Evolutionary conservation across 2,888 invertebrate genomes (phyloP).

Genomic region (Halictus quadricinctus): DNA sequence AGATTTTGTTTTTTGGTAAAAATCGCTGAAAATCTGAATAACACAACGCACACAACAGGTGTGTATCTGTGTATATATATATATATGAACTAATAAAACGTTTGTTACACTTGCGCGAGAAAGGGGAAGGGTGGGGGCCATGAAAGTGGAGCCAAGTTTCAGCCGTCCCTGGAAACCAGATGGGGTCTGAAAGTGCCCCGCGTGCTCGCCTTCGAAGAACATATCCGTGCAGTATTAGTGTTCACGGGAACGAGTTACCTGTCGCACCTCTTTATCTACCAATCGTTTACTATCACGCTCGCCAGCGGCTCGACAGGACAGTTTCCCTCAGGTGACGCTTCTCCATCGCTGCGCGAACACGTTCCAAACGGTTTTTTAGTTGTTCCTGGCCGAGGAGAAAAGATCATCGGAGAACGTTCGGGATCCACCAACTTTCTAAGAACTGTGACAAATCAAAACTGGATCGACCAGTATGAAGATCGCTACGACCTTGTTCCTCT

Average conservation of each 20-base stretch:
- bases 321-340: slow-evolving; percentile 2
- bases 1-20: background rate
- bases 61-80: background rate
- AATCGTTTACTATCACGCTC: slow-evolving; percentile 40
- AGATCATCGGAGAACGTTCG: slow-evolving; percentile 8
- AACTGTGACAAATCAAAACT: slow-evolving; percentile 46
- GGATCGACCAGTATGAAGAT: slow-evolving; percentile 76
- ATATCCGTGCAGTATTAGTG: slow-evolving; percentile 77
- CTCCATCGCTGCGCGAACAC: background rate
- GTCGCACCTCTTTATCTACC: slow-evolving; percentile 67
- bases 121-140: slow-evolving; percentile 18
- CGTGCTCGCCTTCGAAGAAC: slow-evolving; percentile 73
- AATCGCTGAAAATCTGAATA: background rate
- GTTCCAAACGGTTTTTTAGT: background rate
- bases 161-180: slow-evolving; percentile 68
- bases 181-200: slow-evolving; percentile 76
- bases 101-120: background rate
- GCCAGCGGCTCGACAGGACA: slow-evolving; percentile 22
- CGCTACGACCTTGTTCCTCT: slow-evolving; percentile 76
- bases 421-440: slow-evolving; percentile 14
- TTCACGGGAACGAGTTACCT: slow-evolving; percentile 74
- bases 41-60: background rate
- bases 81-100: slow-evolving; percentile 8
- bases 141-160: slow-evolving; percentile 51
- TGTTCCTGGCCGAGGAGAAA: slow-evolving; percentile 13